These are phyloP conservation scores for Diogma glabrata DNA, from an alignment of 2,888 invertebrate species.

Conservation along the genomic window DNA sequence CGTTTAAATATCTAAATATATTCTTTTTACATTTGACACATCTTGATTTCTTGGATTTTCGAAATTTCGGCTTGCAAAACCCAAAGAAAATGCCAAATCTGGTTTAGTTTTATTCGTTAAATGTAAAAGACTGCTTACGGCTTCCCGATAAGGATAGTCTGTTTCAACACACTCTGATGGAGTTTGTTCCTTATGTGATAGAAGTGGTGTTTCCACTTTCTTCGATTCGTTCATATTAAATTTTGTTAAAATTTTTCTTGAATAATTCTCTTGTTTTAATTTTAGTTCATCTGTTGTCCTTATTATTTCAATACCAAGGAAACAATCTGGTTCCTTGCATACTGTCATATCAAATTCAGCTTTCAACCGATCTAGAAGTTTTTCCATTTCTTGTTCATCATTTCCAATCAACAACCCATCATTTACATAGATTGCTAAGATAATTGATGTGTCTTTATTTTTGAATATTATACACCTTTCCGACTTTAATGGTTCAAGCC, in stretches of 20 bases:
- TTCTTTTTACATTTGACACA: too few species aligned
- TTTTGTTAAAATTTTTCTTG: neutral
- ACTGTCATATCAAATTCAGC: neutral
- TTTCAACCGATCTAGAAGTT: neutral
- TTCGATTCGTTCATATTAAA: neutral
- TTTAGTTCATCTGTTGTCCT: neutral
- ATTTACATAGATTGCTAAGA: neutral
- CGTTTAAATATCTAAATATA: neutral
- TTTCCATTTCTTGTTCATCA: neutral
- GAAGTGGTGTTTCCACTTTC: neutral
- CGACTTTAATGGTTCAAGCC: neutral
- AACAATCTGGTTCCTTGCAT: neutral
- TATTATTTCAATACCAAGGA: neutral
- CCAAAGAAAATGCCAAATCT: neutral
- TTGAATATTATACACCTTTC: conserved; percentile 1
- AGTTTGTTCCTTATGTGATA: neutral
- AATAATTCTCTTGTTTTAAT: neutral
- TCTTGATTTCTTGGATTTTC: neutral
- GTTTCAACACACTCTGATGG: neutral
- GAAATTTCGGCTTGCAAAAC: neutral
- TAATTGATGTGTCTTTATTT: neutral
- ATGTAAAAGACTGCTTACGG: neutral
- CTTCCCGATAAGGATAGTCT: neutral
- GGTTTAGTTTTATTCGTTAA: neutral
- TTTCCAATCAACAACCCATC: neutral